Percentiles rank a stretch among this genome's conserved stretches.
Conservation (phyloP, 2,888 invertebrate species). For the Mycalesis mineus region DNA sequence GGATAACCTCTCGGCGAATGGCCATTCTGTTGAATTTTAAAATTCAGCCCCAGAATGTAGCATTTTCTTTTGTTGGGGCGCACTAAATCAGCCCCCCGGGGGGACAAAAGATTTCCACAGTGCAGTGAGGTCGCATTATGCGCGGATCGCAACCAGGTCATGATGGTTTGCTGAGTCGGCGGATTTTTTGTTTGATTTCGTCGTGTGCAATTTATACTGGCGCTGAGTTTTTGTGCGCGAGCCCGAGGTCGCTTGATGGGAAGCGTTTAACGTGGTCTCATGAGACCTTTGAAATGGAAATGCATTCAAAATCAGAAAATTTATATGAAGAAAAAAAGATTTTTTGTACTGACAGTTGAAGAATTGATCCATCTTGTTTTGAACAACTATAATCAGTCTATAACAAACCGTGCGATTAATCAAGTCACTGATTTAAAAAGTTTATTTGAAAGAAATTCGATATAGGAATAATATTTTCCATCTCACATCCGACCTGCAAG, state of each 20-base stretch:
- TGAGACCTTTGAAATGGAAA: too few species aligned
- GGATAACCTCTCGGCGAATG: conserved; percentile 19
- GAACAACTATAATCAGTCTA: too few species aligned
- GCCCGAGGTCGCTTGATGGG: not conserved
- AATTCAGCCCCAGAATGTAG: conserved; percentile 22
- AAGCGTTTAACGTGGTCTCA: not conserved
- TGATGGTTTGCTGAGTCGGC: conserved; percentile 11
- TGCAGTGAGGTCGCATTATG: conserved; percentile 20
- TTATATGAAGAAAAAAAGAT: not conserved
- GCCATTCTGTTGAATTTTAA: conserved; percentile 24
- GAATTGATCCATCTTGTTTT: too few species aligned
- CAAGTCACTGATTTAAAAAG: too few species aligned
- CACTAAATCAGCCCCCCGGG: conserved; percentile 27
- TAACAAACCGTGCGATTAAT: too few species aligned
- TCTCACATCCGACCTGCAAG: not conserved
- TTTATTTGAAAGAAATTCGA: too few species aligned
- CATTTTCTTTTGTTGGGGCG: conserved; percentile 27
- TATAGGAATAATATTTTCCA: too few species aligned
- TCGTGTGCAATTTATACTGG: not conserved
- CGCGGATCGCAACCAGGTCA: conserved; percentile 27
- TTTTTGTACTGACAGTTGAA: too few species aligned
- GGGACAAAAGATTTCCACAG: conserved; percentile 27
- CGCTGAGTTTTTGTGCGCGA: not conserved
- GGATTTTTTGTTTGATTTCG: not conserved
- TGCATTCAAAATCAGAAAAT: not conserved